Evolutionary conservation across 2,888 invertebrate genomes (phyloP), one percentile per base, ranked within the genome.

Genomic region (Thereva nobilitata): DNA sequence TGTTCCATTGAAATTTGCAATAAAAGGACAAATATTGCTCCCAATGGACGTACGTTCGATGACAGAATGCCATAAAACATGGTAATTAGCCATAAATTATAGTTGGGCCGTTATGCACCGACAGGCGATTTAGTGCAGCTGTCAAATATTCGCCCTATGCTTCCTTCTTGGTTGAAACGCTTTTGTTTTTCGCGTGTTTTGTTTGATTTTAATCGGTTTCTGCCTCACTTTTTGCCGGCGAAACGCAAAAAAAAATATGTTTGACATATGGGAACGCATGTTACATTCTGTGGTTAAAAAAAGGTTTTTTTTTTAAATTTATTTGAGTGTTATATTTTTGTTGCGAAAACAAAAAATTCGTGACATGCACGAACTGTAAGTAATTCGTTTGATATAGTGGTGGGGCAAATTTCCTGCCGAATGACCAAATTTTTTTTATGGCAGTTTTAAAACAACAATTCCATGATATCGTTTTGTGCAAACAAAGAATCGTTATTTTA

Each of bases 61-160:
- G 61, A 61, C 40, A 61, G 61, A 40, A 40, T 61, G 50, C 67
- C 56, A 63, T 64, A 67, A 67, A 63, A 55, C 63, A 64, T 45
- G 44, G 63, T 67, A 67, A 67, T 67, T 67, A 64, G 67, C 67
- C 56, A 47, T 67, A 67, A 67, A 67, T 67, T 67, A 67, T 67
- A 67, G 63, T 61, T 61, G 53, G 67, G 12, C 52, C 41, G 37
- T 42, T 54, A 57, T 57, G 4, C 54, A 54, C 54, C 67, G 63
- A 59, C 61, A 47, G 63, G 54, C 67, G 59, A 67, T 67, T 67
- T 67, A 67, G 63, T 67, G 67, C 67, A 67, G 61, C 67, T 67
- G 67, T 63, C 67, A 67, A 59, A 53, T 45, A 59, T 54, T 53
- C 61, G 49, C 49, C 61, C 50, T 12, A 50, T 61, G 23, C 23